Base-by-base conservation (phyloP, 2,888 invertebrate species). In the Philhelius pedissequus region DNA sequence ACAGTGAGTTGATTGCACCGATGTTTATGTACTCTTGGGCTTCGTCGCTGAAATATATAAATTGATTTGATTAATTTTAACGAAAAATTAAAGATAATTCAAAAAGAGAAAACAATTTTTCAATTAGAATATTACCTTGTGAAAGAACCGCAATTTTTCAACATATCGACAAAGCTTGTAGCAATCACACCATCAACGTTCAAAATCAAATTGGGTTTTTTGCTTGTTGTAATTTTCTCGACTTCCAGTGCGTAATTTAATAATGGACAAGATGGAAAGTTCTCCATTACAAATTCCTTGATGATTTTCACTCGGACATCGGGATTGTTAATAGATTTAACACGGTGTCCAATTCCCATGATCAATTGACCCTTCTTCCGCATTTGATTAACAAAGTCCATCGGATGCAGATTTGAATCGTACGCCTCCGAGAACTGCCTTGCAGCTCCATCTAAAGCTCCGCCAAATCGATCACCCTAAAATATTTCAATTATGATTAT, bases 161-260 rank as follows among this genome's bases (percentile, higher is more conserved):
- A 94, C 93, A 99, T 94, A 91, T 99, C 99, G 25, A 99, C 99
- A 93, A 99, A 99, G 15, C 98, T 95, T 48, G 98, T 97, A 0
- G 98, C 99, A 88, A 99, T 99, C 86, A 99, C 96, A 74, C 99
- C 99, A 92, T 99, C 99, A 20, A 99, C 99, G 92, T 99, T 99
- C 83, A 99, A 94, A 90, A 99, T 99, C 75, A 99, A 94, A 93
- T 99, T 99, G n/a, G 99, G 99, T 92, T 99, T 99, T 94, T 99
- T 99, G 88, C 98, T 96, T 3, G 98, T 99, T 20, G 99, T 99
- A 89, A 99, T 98, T 90, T 99, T 98, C 90, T 99, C 99, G 38
- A 99, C 99, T 92, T 99, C 98, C 11, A 99, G 93, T 1, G 99
- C 99, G 92, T 98, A 99, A 86, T 96, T 94, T 11, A 99, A 94